These are phyloP conservation scores for Venustaconcha ellipsiformis DNA, from an alignment of 1,140 invertebrate species.

Conservation along the genomic window DNA sequence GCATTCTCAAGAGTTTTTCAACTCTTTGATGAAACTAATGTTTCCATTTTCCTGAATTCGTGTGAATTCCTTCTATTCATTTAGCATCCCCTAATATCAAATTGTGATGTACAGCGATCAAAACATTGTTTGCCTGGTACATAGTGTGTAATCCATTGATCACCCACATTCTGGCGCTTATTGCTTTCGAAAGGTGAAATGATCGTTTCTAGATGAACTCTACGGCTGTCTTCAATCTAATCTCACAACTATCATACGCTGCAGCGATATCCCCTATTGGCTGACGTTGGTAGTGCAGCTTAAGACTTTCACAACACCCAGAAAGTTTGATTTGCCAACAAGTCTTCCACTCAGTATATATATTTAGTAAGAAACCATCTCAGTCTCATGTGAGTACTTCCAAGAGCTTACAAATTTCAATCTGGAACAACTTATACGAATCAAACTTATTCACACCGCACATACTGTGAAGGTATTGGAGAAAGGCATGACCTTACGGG, in stretches of 20 bases:
- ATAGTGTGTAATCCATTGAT: slow-evolving; percentile 20
- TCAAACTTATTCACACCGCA: too few relatives aligned
- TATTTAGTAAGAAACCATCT: slow-evolving; percentile 3
- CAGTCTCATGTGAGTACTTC: slow-evolving; percentile 22
- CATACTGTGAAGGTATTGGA: too few relatives aligned
- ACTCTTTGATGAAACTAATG: slow-evolving; percentile 17
- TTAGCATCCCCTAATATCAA: slow-evolving; percentile 30
- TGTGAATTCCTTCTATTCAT: slow-evolving; percentile 7
- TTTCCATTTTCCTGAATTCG: slow-evolving; percentile 1
- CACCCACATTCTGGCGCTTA: slow-evolving; percentile 33
- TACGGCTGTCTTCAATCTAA: slow-evolving; percentile 27
- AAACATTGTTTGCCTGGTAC: not conserved
- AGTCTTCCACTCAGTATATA: too few relatives aligned
- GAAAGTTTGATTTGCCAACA: too few relatives aligned
- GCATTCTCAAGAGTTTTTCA: slow-evolving; percentile 29
- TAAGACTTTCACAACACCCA: too few relatives aligned
- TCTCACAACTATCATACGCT: slow-evolving; percentile 29
- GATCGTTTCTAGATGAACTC: slow-evolving; percentile 36
- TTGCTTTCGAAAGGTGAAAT: slow-evolving; percentile 11
- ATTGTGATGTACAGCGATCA: slow-evolving; percentile 32
- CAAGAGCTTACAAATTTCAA: slow-evolving; percentile 21
- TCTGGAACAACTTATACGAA: slow-evolving; percentile 32
- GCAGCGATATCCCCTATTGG: slow-evolving; percentile 43
- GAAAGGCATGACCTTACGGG: too few relatives aligned
- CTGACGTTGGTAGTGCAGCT: slow-evolving; percentile 6